A percentile compares a stretch with the other conserved stretches of the same genome.
phyloP scores from a whole-genome alignment of 2,113 vertebrate genomes.

The Eublepharis macularius region DNA sequence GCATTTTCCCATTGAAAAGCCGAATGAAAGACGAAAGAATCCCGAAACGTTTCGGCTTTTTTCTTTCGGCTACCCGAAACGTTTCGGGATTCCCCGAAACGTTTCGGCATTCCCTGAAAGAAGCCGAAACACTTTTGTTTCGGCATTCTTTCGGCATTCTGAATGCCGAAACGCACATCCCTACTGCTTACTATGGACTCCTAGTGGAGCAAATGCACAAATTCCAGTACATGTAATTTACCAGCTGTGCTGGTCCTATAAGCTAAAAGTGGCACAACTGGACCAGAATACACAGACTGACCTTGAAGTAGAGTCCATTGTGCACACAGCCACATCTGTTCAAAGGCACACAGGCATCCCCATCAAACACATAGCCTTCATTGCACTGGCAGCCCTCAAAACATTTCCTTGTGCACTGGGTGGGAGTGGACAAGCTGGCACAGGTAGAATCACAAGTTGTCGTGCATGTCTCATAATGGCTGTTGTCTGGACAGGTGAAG shows the following conservation, averaged over 20 bases:
- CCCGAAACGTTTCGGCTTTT: too few species aligned
- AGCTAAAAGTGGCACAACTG: not conserved
- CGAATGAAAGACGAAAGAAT: too few species aligned
- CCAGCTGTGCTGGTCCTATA: too few species aligned
- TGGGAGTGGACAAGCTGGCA: conserved; percentile 50
- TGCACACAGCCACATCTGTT: conserved; percentile 72
- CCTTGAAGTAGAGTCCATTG: conserved; percentile 64
- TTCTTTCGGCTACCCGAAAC: too few species aligned
- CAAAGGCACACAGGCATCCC: conserved; percentile 65
- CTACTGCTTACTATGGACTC: too few species aligned
- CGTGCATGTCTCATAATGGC: conserved; percentile 73
- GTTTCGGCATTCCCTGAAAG: too few species aligned
- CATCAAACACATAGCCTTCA: conserved; percentile 67
- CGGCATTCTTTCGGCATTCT: too few species aligned
- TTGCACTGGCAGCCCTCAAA: conserved; percentile 79
- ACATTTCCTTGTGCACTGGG: conserved; percentile 40
- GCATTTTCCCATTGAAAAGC: too few species aligned
- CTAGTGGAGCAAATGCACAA: not conserved
- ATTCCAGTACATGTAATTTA: not conserved
- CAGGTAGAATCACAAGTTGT: conserved; percentile 70
- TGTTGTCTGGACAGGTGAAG: conserved; percentile 65
- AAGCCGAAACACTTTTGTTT: too few species aligned
- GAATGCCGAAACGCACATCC: too few species aligned
- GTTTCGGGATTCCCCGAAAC: too few species aligned
- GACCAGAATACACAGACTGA: not conserved